Conservation (phyloP, 2,113 vertebrate species). For the Lucifuga dentata region DNA sequence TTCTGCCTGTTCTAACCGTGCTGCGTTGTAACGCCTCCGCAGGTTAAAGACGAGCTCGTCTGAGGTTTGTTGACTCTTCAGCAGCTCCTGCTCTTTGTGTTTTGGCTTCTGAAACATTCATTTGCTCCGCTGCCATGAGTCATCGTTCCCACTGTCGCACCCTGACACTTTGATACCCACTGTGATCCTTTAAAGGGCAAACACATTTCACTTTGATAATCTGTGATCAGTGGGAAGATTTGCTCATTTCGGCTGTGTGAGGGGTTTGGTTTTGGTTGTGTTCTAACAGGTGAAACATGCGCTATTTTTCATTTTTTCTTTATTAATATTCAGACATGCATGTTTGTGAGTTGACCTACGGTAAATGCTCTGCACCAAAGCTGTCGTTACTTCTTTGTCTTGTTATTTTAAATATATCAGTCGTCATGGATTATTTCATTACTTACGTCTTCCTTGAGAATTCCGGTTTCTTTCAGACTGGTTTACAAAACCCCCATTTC, state of each 20-base stretch:
- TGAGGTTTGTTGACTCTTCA: constrained; percentile 89
- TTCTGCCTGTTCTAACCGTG: constrained; percentile 77
- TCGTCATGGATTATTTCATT: too few relatives aligned
- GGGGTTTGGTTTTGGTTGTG: too few relatives aligned
- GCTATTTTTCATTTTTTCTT: too few relatives aligned
- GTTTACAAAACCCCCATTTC: not conserved
- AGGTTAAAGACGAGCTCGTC: constrained; percentile 87
- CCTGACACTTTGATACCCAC: constrained; percentile 30
- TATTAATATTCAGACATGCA: too few relatives aligned
- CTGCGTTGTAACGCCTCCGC: constrained; percentile 85
- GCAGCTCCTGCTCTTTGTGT: constrained; percentile 71
- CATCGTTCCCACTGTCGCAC: constrained; percentile 20
- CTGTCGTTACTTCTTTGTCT: too few relatives aligned
- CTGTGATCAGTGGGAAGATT: not conserved
- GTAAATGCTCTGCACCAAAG: too few relatives aligned
- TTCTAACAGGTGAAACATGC: too few relatives aligned
- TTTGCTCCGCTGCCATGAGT: constrained; percentile 18
- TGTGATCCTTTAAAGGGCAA: too few relatives aligned
- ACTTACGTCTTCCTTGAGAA: too few relatives aligned
- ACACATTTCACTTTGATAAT: not conserved
- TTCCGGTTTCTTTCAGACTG: not conserved
- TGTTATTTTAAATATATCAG: too few relatives aligned
- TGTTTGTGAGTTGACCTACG: too few relatives aligned
- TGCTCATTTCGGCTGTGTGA: not conserved
- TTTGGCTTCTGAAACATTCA: constrained; percentile 52